These are phyloP conservation scores for Poecile atricapillus DNA, from an alignment of 2,113 vertebrate genomes.

Conservation along the genomic window DNA sequence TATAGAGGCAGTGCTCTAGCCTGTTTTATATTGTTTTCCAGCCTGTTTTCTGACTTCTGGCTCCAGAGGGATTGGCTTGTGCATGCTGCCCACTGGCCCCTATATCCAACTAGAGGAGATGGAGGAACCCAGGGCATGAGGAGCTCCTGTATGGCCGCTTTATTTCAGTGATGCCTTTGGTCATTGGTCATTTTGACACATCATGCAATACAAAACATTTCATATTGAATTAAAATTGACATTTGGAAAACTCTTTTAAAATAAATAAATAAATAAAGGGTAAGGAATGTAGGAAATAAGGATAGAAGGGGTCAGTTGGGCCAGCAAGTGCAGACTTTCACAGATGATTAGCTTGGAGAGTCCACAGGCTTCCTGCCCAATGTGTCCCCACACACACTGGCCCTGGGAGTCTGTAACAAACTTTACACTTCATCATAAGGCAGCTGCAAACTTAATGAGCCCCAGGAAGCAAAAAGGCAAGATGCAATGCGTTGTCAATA, in stretches of 20 bases:
- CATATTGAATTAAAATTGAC: background rate
- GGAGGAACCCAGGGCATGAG: background rate
- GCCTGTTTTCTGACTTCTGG: background rate
- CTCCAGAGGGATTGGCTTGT: background rate
- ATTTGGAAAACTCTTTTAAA: background rate
- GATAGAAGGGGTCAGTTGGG: background rate
- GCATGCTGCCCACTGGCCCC: background rate
- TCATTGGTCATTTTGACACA: background rate
- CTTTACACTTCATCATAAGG: conserved; percentile 27
- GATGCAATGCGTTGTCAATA: background rate
- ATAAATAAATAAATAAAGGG: background rate
- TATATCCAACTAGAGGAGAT: background rate
- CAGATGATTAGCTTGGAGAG: background rate
- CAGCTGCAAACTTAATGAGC: conserved; percentile 39
- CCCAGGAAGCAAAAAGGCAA: background rate
- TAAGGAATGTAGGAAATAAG: background rate
- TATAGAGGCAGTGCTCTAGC: background rate
- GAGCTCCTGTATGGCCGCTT: background rate
- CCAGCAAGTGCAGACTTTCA: conserved; percentile 2
- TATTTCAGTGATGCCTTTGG: background rate
- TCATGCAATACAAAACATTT: background rate
- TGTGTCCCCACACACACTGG: background rate
- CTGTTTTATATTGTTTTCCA: background rate
- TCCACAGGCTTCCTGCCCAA: background rate
- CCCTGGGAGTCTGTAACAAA: background rate